Evolutionary conservation across 1,140 invertebrate species (phyloP).

Genomic region (Bombus terrestris): DNA sequence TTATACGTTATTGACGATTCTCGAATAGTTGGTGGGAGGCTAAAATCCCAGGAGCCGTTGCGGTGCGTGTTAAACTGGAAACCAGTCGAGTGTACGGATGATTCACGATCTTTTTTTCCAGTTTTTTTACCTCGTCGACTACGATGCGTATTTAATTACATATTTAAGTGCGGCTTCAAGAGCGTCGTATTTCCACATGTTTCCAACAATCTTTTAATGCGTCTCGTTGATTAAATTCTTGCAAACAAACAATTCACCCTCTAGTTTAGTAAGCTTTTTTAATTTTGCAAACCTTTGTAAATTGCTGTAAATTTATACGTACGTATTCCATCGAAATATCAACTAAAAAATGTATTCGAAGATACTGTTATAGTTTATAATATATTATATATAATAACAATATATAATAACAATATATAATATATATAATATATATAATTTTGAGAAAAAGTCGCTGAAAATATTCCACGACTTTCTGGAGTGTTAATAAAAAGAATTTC

Average conservation of each 20-base stretch:
- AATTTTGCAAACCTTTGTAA: background rate
- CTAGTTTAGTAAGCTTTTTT: too few species aligned
- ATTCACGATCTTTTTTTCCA: background rate
- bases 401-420: too few species aligned
- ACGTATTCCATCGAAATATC: background rate
- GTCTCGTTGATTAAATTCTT: background rate
- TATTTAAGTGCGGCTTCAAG: too few species aligned
- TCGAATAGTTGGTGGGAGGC: background rate
- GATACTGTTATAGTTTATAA: background rate
- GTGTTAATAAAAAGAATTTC: background rate
- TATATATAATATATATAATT: too few species aligned
- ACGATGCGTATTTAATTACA: background rate
- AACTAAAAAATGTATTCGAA: background rate
- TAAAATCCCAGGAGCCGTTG: constrained; percentile 23
- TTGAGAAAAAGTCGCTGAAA: too few species aligned
- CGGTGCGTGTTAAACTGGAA: constrained; percentile 33
- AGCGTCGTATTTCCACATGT: too few species aligned
- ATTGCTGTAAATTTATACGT: background rate
- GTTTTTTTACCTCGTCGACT: background rate
- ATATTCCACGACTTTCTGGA: background rate
- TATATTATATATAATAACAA: too few species aligned
- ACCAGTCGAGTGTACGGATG: background rate
- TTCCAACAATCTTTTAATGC: background rate
- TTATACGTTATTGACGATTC: constrained; percentile 36
- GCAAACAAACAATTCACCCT: background rate